Percentiles rank a stretch among this genome's conserved stretches.
Conservation (phyloP, 2,888 invertebrate species). For the Megalurothrips usitatus region DNA sequence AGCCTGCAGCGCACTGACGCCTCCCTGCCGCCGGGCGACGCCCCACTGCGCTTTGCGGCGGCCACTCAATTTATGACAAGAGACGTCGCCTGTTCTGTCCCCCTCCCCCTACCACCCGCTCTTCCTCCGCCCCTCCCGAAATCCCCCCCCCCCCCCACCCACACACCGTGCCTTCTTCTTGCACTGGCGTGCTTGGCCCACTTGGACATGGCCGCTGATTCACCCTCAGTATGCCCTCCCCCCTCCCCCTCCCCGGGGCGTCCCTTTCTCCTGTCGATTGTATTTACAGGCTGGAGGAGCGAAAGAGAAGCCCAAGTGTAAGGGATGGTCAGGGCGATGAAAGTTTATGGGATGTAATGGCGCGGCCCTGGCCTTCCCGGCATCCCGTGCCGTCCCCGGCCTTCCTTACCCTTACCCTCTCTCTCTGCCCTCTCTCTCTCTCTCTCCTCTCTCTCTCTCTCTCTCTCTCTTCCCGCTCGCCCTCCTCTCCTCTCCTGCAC, state of each 20-base stretch:
- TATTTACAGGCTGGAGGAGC: neutral
- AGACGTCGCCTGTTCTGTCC: neutral
- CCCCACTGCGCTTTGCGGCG: neutral
- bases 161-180: too few species aligned
- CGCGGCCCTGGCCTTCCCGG: neutral
- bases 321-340: constrained; percentile 11
- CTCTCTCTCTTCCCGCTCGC: neutral
- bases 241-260: too few species aligned
- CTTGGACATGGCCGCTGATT: neutral
- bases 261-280: neutral
- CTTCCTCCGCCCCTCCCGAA: neutral
- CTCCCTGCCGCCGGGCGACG: too few species aligned
- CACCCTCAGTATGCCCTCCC: neutral
- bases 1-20: neutral
- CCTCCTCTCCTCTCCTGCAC: neutral
- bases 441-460: neutral
- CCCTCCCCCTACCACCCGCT: neutral
- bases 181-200: too few species aligned
- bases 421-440: too few species aligned
- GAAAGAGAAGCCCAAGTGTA: constrained; percentile 2
- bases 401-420: too few species aligned
- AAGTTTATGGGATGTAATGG: constrained; percentile 11
- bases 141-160: neutral
- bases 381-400: too few species aligned
- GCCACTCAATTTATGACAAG: neutral